phyloP scores from a whole-genome alignment of 2,888 invertebrate species.

The Tanypteryx hageni region DNA sequence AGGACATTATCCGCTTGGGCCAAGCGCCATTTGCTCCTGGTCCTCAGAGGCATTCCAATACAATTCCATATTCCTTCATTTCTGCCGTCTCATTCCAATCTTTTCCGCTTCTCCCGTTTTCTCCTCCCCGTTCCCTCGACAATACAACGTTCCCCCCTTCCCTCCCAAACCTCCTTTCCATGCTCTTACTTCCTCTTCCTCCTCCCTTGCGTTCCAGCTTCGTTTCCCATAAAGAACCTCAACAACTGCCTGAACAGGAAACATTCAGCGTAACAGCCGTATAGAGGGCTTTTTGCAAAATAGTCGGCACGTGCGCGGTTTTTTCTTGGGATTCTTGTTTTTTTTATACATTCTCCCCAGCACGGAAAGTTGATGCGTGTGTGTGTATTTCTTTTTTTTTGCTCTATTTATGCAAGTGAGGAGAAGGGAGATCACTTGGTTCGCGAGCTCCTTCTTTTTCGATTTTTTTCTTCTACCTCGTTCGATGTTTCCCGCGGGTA shows the following conservation, averaged over 20 bases:
- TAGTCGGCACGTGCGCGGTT: not conserved
- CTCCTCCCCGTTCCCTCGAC: not conserved
- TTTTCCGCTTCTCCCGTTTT: not conserved
- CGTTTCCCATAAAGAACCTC: slow-evolving; percentile 25
- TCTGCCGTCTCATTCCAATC: not conserved
- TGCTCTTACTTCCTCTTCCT: not conserved
- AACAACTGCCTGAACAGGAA: slow-evolving; percentile 37
- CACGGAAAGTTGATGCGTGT: no score
- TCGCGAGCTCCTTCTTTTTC: no score
- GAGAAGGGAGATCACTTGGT: no score
- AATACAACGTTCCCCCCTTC: not conserved
- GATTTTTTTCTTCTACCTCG: no score
- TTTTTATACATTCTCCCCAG: not conserved
- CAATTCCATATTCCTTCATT: slow-evolving; percentile 56
- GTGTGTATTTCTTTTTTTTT: no score
- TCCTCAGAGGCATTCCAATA: slow-evolving; percentile 59
- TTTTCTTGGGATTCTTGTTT: not conserved
- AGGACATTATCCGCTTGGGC: slow-evolving; percentile 58
- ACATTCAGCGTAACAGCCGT: not conserved
- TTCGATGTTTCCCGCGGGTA: no score
- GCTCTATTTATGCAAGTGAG: no score
- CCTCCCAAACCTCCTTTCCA: not conserved
- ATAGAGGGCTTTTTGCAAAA: slow-evolving; percentile 6
- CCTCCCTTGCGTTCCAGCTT: not conserved
- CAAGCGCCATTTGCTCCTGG: slow-evolving; percentile 58